Evolutionary conservation across 2,797 vertebrate species (phyloP).

Genomic region (Bryconaethiops microstoma): DNA sequence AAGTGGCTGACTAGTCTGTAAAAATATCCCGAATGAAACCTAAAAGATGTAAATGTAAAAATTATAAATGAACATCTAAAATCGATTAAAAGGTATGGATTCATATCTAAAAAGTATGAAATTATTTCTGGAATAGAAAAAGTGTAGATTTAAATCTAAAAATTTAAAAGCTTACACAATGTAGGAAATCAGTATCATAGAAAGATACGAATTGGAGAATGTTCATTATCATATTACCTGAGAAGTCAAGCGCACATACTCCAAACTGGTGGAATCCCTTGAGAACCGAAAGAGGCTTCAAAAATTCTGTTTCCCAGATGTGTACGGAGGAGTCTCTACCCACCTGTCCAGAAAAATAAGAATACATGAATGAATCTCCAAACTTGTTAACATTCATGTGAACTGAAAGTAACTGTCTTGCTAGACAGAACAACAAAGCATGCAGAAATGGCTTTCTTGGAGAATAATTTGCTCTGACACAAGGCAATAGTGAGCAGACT

Average conservation of each 20-base stretch:
- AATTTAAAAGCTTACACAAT: not conserved
- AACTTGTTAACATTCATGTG: too few species aligned
- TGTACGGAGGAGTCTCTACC: slow-evolving; percentile 95
- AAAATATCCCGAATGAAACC: not conserved
- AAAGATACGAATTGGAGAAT: not conserved
- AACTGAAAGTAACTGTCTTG: too few species aligned
- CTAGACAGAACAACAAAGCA: too few species aligned
- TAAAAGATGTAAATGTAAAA: not conserved
- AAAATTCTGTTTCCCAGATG: slow-evolving; percentile 94
- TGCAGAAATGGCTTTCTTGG: too few species aligned
- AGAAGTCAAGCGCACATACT: slow-evolving; percentile 95
- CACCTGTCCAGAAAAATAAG: slow-evolving; percentile 77
- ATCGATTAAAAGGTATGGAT: too few species aligned
- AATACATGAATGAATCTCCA: too few species aligned
- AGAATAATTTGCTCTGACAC: too few species aligned
- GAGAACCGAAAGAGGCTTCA: slow-evolving; percentile 93
- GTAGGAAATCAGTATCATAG: not conserved
- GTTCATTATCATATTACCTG: slow-evolving; percentile 79
- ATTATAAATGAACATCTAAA: not conserved
- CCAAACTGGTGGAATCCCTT: slow-evolving; percentile 97
- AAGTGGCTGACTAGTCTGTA: not conserved
- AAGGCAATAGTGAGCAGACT: too few species aligned
- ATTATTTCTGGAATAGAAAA: too few species aligned
- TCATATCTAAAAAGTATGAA: too few species aligned
- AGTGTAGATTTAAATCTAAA: not conserved